Percentiles rank a stretch among this genome's conserved stretches.
These are phyloP conservation scores for Troilus luridus DNA, from an alignment of 2,888 invertebrate species.

Conservation along the genomic window DNA sequence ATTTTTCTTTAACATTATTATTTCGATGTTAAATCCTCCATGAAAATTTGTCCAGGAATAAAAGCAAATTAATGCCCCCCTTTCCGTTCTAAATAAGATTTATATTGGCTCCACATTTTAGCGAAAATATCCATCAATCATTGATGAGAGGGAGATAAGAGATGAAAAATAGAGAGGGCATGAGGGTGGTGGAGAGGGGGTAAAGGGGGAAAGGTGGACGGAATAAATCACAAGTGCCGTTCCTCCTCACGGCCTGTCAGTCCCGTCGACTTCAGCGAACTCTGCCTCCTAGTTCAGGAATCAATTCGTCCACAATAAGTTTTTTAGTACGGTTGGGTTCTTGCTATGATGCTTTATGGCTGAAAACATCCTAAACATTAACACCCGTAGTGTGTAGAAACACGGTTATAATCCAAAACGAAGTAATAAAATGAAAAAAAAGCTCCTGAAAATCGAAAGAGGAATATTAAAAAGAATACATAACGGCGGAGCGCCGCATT, in stretches of 20 bases:
- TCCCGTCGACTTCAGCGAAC: background rate
- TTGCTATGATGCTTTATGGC: no score
- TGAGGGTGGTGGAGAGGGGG: background rate
- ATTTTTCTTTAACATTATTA: background rate
- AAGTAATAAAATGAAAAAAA: no score
- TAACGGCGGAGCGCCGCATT: no score
- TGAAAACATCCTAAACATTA: no score
- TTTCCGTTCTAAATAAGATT: background rate
- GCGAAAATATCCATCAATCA: constrained; percentile 19
- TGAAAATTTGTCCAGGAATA: constrained; percentile 5
- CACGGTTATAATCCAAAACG: no score
- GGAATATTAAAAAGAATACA: no score
- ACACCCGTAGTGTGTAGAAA: no score
- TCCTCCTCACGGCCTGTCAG: background rate
- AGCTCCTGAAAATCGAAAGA: no score
- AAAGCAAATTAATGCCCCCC: background rate
- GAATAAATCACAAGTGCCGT: background rate
- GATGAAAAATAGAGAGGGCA: background rate
- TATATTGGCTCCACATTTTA: background rate
- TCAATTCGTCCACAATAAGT: no score
- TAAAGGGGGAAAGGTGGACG: background rate
- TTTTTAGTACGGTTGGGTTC: no score
- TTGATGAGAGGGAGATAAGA: background rate
- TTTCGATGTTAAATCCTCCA: background rate
- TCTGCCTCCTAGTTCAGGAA: background rate